phyloP scores from a whole-genome alignment of 2,113 vertebrate genomes.

The Mastomys natalensis region DNA sequence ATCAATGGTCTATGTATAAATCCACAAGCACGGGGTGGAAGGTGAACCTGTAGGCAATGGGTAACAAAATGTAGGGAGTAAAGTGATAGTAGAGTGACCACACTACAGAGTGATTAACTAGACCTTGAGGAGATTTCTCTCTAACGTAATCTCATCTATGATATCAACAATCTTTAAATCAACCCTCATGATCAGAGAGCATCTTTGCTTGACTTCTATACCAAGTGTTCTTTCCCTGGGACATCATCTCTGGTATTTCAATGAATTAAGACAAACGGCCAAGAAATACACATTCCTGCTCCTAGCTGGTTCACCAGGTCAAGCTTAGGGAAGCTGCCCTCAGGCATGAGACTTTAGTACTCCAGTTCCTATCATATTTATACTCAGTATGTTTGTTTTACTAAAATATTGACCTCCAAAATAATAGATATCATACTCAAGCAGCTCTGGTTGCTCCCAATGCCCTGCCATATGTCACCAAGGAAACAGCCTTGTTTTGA shows the following conservation, averaged over 20 bases:
- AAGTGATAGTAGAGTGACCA: neutral
- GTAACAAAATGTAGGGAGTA: neutral
- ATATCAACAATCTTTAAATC: neutral
- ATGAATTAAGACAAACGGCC: neutral
- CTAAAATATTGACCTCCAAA: conserved; percentile 34
- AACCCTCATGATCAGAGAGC: neutral
- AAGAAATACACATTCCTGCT: neutral
- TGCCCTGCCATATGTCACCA: neutral
- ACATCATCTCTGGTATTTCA: neutral
- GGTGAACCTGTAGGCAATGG: neutral
- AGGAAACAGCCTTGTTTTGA: neutral
- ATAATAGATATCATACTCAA: conserved; percentile 14
- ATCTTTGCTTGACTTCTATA: conserved; percentile 5
- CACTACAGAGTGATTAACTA: neutral
- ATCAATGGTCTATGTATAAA: neutral
- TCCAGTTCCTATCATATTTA: neutral
- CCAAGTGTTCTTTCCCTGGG: conserved; percentile 3
- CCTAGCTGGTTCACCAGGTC: neutral
- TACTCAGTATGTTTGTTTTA: neutral
- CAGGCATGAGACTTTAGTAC: neutral
- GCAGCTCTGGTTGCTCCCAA: neutral
- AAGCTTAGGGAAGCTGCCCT: neutral
- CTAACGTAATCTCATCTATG: neutral
- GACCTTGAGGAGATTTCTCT: neutral
- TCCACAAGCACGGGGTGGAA: neutral